phyloP scores from a whole-genome alignment of 2,888 invertebrate genomes.

The Pyrrhosoma nymphula region DNA sequence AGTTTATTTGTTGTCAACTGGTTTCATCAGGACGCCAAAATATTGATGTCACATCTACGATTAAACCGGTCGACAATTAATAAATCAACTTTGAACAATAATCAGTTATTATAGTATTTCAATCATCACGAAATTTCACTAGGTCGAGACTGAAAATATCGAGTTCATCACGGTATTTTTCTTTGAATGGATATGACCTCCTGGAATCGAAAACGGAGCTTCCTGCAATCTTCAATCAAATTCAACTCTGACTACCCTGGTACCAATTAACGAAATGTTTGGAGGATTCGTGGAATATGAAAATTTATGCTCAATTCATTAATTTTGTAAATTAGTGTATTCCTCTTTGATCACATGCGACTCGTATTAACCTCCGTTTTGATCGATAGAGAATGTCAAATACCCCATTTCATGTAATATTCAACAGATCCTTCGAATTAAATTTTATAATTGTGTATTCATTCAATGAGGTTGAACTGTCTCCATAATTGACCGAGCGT shows the following conservation, averaged over 20 bases:
- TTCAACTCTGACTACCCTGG: neutral
- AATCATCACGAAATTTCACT: too few species aligned
- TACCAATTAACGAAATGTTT: neutral
- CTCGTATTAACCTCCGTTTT: neutral
- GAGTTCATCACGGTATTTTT: too few species aligned
- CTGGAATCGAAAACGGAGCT: too few species aligned
- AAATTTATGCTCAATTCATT: neutral
- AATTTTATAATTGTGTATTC: neutral
- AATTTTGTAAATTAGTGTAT: neutral
- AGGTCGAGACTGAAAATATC: too few species aligned
- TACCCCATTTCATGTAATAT: neutral
- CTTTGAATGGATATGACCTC: too few species aligned
- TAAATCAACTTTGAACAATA: too few species aligned
- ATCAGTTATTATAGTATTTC: too few species aligned
- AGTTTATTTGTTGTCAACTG: too few species aligned
- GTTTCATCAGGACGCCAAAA: too few species aligned
- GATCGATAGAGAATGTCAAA: neutral
- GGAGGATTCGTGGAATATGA: neutral
- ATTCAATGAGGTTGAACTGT: neutral
- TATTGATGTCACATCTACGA: too few species aligned
- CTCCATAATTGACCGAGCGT: too few species aligned
- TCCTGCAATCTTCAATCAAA: neutral
- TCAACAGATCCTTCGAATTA: neutral
- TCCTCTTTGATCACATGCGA: neutral
- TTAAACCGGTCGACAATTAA: too few species aligned